Conservation (phyloP, 2,113 vertebrate genomes). For the Cololabis saira region DNA sequence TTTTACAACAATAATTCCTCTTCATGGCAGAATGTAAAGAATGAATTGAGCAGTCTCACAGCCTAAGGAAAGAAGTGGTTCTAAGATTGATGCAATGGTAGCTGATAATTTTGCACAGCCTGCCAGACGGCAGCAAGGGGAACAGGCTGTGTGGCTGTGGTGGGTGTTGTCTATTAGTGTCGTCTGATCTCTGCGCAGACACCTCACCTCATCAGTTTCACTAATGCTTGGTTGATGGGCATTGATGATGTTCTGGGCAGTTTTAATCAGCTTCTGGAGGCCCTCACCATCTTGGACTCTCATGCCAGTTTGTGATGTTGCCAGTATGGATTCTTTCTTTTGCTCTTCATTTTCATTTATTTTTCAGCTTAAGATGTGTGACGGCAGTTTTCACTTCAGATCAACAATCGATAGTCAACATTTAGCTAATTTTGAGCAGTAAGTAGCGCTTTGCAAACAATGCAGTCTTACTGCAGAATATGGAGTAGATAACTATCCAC, state of each 20-base stretch:
- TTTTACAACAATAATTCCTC: neutral
- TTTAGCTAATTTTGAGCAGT: too few species aligned
- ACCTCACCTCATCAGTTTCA: constrained; percentile 7
- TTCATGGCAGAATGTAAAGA: neutral
- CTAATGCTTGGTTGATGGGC: constrained; percentile 1
- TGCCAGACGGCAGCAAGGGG: constrained; percentile 12
- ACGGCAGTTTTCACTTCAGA: too few species aligned
- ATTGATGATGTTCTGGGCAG: neutral
- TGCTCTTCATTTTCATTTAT: neutral
- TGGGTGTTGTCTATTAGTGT: constrained; percentile 12
- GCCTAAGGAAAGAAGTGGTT: neutral
- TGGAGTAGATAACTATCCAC: too few species aligned
- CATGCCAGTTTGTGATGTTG: constrained; percentile 4
- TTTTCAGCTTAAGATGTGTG: neutral
- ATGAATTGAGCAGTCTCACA: neutral
- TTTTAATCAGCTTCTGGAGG: constrained; percentile 7
- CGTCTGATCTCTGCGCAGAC: neutral
- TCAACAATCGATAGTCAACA: too few species aligned
- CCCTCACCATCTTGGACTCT: neutral
- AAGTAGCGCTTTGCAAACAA: too few species aligned
- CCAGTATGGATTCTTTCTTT: neutral
- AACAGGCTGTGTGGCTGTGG: constrained; percentile 2
- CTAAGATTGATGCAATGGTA: neutral
- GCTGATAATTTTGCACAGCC: neutral
- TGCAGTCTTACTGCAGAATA: too few species aligned